These are phyloP conservation scores for Mythimna impura DNA, from an alignment of 2,888 invertebrate species.

Conservation along the genomic window DNA sequence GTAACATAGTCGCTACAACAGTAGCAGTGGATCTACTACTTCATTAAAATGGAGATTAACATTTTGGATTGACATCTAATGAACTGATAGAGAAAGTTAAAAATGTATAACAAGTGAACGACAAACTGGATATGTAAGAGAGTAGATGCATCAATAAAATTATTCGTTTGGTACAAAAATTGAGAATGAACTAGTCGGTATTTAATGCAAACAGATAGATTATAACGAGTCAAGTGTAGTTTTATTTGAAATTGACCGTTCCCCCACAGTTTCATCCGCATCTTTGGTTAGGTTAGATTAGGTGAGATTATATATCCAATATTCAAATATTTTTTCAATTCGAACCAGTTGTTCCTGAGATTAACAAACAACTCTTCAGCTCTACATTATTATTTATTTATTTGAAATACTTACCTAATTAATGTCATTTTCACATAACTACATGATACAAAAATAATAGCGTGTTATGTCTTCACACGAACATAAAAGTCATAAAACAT, in stretches of 20 bases:
- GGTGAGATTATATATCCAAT: no score
- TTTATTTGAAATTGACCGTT: no score
- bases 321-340: no score
- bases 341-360: no score
- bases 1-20: constrained; percentile 27
- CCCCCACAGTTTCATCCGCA: no score
- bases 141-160: background rate
- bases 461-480: background rate
- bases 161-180: background rate
- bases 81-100: constrained; percentile 22
- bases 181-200: no score
- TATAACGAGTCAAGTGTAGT: no score
- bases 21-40: constrained; percentile 26
- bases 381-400: background rate
- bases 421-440: background rate
- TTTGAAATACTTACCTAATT: background rate
- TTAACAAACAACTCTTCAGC: no score
- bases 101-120: background rate
- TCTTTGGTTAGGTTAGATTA: no score
- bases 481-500: background rate
- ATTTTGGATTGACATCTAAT: constrained; percentile 31
- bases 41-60: constrained; percentile 34
- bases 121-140: background rate
- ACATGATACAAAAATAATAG: background rate
- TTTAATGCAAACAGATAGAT: no score